phyloP scores from a whole-genome alignment of 2,888 invertebrate genomes.

The Marronus borbonicus region DNA sequence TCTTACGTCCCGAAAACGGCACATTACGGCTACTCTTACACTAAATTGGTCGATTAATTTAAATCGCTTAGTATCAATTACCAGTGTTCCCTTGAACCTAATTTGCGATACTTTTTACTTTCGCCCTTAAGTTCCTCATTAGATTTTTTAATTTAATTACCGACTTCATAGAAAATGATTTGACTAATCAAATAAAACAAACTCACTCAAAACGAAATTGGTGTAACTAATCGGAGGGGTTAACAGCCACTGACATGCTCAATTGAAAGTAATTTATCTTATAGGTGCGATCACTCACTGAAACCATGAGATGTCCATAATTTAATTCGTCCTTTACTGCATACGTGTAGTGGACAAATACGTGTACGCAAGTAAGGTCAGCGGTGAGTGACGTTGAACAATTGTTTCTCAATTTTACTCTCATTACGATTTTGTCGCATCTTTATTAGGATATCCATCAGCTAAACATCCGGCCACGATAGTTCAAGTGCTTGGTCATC shows the following conservation, averaged over 20 bases:
- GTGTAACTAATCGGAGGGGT: background rate
- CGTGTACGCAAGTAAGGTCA: background rate
- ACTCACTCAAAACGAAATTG: no score
- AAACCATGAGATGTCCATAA: conserved; percentile 4
- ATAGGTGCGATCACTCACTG: conserved; percentile 23
- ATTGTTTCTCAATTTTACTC: conserved; percentile 31
- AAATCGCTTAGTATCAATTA: no score
- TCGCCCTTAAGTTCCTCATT: no score
- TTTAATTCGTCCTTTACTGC: conserved; percentile 10
- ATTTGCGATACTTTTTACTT: no score
- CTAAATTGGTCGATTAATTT: no score
- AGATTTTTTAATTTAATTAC: no score
- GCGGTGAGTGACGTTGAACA: background rate
- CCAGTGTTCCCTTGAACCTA: no score
- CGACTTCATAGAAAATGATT: no score
- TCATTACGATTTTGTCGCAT: conserved; percentile 15
- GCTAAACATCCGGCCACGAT: conserved; percentile 13
- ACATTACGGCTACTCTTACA: no score
- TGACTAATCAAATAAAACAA: no score
- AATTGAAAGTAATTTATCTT: conserved; percentile 27
- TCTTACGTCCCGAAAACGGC: no score
- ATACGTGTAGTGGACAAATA: conserved; percentile 7
- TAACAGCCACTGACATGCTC: background rate
- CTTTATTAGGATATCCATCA: conserved; percentile 35
- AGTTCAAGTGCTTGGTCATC: conserved; percentile 17